A percentile compares a stretch with the other conserved stretches of the same genome.
phyloP scores from a whole-genome alignment of 2,888 invertebrate genomes.

The Drosophila setosimentum region DNA sequence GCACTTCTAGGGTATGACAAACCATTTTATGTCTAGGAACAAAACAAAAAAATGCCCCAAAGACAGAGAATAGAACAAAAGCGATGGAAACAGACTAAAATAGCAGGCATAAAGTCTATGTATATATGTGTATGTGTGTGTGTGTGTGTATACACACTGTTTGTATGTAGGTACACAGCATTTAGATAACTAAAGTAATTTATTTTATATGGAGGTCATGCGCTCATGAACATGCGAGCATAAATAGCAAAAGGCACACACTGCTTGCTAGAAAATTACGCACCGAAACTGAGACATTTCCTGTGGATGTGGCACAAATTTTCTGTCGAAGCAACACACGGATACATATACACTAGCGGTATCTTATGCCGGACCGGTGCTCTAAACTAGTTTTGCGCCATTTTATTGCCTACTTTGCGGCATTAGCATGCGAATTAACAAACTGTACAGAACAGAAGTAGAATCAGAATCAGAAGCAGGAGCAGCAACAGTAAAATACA shows the following conservation, averaged over 20 bases:
- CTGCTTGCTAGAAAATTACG: slow-evolving; percentile 67
- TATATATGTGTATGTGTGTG: background rate
- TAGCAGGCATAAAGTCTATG: background rate
- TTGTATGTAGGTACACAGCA: slow-evolving; percentile 36
- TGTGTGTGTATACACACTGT: background rate
- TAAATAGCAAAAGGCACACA: slow-evolving; percentile 71
- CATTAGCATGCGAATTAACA: slow-evolving; percentile 72
- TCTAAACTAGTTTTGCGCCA: slow-evolving; percentile 57
- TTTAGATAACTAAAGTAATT: slow-evolving; percentile 84
- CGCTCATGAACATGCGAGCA: slow-evolving; percentile 77
- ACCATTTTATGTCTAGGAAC: slow-evolving; percentile 9
- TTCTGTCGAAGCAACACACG: slow-evolving; percentile 33
- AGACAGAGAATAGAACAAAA: slow-evolving; percentile 34
- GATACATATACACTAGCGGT: slow-evolving; percentile 4
- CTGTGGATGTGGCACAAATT: slow-evolving; percentile 52
- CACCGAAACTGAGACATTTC: slow-evolving; percentile 79
- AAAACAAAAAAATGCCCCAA: slow-evolving; percentile 20
- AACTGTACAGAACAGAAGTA: slow-evolving; percentile 25
- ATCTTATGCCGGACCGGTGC: slow-evolving; percentile 22
- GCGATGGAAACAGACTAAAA: slow-evolving; percentile 6
- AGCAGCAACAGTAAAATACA: slow-evolving; percentile 22
- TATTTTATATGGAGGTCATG: slow-evolving; percentile 84
- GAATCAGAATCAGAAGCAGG: slow-evolving; percentile 2
- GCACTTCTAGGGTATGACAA: slow-evolving; percentile 1
- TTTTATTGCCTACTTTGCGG: slow-evolving; percentile 69